Conservation (phyloP, 2,888 invertebrate genomes). For the Julus scandinavius region DNA sequence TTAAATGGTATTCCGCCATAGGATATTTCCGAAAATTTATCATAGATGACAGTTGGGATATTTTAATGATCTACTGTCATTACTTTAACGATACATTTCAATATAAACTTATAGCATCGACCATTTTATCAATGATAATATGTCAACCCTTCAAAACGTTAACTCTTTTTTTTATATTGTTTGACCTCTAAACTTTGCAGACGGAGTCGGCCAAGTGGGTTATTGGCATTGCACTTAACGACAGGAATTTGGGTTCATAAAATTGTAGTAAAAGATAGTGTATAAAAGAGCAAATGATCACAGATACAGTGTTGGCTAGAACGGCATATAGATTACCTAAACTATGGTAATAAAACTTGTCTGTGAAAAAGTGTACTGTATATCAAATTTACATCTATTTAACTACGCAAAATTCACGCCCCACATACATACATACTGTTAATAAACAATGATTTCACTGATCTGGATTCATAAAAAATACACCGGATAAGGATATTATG, state of each 20-base stretch:
- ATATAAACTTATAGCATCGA: not conserved
- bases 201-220: not conserved
- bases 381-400: conserved; percentile 33
- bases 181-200: not conserved
- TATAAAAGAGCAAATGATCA: not conserved
- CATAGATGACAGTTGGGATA: too few relatives aligned
- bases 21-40: not conserved
- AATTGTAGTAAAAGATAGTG: not conserved
- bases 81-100: not conserved
- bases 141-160: not conserved
- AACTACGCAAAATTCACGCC: not conserved
- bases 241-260: not conserved
- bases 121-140: not conserved
- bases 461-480: not conserved
- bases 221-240: not conserved
- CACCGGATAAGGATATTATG: not conserved
- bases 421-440: too few relatives aligned
- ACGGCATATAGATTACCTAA: not conserved
- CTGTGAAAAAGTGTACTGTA: not conserved
- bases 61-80: too few relatives aligned
- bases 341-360: not conserved
- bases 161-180: not conserved
- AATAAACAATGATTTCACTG: not conserved
- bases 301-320: conserved; percentile 10
- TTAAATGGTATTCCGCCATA: too few relatives aligned